phyloP scores from a whole-genome alignment of 1,140 invertebrate species.

The Gerris buenoi region DNA sequence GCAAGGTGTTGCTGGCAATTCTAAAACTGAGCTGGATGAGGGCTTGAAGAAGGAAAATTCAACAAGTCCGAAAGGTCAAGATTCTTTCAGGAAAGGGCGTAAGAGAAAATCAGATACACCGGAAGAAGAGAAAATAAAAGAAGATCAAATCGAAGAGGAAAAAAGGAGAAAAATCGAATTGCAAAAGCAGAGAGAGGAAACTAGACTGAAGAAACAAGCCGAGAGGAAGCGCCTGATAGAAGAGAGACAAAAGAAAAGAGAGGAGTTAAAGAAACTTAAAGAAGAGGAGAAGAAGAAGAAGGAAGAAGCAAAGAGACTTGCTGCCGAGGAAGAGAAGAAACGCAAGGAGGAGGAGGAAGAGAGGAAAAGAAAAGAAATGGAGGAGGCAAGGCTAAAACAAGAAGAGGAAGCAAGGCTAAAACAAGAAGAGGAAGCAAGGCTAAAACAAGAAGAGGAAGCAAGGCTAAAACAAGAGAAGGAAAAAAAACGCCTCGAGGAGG shows the following conservation, averaged over 20 bases:
- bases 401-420: not conserved
- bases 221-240: not conserved
- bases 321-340: not conserved
- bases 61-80: too few species aligned
- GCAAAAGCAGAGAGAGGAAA: not conserved
- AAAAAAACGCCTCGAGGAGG: too few species aligned
- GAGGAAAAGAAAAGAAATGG: not conserved
- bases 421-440: not conserved
- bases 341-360: not conserved
- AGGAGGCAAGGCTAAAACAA: not conserved
- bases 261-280: not conserved
- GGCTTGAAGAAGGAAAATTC: too few species aligned
- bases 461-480: constrained; percentile 4
- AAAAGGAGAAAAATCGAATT: not conserved
- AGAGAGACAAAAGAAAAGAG: not conserved
- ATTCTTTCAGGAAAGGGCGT: too few species aligned
- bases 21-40: too few species aligned
- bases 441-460: not conserved
- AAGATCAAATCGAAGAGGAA: not conserved
- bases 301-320: not conserved
- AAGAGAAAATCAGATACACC: too few species aligned
- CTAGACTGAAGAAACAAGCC: not conserved
- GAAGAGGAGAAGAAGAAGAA: not conserved
- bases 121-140: constrained; percentile 5
- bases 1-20: too few species aligned